phyloP scores from a whole-genome alignment of 2,113 vertebrate species.

The Lasiurus borealis region DNA sequence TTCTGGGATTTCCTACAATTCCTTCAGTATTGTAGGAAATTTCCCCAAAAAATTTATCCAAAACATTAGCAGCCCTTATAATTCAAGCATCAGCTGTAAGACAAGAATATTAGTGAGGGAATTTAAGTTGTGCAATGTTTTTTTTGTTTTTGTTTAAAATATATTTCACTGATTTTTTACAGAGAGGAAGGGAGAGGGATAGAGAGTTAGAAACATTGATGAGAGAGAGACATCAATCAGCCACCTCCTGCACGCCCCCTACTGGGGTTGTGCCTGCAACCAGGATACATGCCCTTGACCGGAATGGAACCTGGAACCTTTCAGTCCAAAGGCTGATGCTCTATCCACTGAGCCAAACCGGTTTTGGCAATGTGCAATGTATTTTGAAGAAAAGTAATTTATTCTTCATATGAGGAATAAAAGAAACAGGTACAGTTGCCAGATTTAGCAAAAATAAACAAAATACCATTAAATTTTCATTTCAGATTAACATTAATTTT shows the following conservation, averaged over 20 bases:
- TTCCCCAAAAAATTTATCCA: neutral
- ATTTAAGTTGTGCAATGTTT: neutral
- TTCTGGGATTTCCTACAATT: neutral
- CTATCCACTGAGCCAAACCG: too few species aligned
- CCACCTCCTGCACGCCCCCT: too few species aligned
- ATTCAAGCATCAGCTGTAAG: neutral
- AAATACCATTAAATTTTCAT: neutral
- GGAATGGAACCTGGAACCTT: too few species aligned
- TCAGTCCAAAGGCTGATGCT: too few species aligned
- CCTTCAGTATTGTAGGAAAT: too few species aligned
- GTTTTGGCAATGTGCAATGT: neutral
- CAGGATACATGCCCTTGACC: too few species aligned
- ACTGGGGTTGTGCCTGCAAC: too few species aligned
- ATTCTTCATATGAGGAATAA: neutral
- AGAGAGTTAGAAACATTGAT: too few species aligned
- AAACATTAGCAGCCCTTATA: neutral
- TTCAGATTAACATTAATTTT: too few species aligned
- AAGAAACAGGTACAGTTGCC: neutral
- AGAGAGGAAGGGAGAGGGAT: too few species aligned
- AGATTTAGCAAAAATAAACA: neutral
- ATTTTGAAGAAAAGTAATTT: conserved; percentile 19
- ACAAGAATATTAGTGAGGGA: neutral
- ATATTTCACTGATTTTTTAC: too few species aligned
- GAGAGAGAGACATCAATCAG: too few species aligned
- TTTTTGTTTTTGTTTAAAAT: neutral